Conservation (phyloP, 2,113 vertebrate genomes). For the Pantherophis guttatus region DNA sequence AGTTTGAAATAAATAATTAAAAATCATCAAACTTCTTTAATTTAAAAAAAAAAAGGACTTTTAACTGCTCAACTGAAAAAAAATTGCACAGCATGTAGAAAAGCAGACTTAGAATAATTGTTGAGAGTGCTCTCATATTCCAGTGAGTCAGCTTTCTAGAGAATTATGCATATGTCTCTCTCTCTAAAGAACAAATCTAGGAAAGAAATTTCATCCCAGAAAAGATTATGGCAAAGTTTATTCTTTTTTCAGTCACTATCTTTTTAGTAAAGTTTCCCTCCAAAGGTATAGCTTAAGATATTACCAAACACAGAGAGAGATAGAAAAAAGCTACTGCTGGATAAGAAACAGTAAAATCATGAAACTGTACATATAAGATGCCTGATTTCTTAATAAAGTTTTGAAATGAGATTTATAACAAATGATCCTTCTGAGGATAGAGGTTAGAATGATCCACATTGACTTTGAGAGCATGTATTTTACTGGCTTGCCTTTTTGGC, state of each 20-base stretch:
- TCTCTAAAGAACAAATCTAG: background rate
- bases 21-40: conserved; percentile 8
- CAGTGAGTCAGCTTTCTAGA: conserved; percentile 3
- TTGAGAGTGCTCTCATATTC: background rate
- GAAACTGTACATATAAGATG: background rate
- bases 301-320: background rate
- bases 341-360: background rate
- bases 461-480: conserved; percentile 7
- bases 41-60: background rate
- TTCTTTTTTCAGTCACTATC: background rate
- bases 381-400: background rate
- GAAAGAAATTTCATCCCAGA: conserved; percentile 2
- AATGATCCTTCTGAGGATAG: background rate
- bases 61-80: conserved; percentile 13
- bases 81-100: conserved; percentile 1
- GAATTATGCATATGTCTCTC: background rate
- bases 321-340: background rate
- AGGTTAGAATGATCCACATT: background rate
- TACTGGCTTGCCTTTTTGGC: too few species aligned
- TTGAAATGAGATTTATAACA: conserved; percentile 2
- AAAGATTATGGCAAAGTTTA: background rate
- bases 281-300: background rate
- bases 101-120: background rate
- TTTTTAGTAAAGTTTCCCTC: background rate
- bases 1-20: conserved; percentile 21